Conservation (phyloP, 2,797 vertebrate species). For the Pipistrellus pygmaeus region DNA sequence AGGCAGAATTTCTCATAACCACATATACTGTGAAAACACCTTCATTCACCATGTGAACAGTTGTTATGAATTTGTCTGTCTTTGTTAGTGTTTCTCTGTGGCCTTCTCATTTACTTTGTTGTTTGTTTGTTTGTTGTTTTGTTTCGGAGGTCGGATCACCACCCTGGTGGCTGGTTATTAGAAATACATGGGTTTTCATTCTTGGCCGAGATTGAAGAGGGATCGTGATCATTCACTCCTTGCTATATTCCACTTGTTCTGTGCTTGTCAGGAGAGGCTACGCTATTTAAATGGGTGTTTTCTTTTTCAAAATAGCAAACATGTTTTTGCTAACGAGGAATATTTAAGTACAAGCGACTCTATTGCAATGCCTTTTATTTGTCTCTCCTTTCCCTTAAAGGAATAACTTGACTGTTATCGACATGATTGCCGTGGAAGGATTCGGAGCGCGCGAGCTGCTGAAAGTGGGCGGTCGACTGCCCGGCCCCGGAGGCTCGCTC, state of each 20-base stretch:
- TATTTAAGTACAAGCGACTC: neutral
- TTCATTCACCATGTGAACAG: neutral
- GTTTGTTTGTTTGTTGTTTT: neutral
- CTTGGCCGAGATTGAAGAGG: neutral
- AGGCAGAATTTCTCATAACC: neutral
- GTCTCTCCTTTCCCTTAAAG: conserved; percentile 84
- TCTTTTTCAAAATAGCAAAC: neutral
- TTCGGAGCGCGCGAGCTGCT: conserved; percentile 96
- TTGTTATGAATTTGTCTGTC: neutral
- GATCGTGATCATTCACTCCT: rapidly evolving
- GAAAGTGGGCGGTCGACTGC: conserved; percentile 95
- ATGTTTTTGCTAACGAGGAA: neutral
- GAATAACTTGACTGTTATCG: conserved; percentile 97
- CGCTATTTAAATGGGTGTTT: neutral
- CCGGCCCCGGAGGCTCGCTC: conserved; percentile 94
- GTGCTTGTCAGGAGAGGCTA: neutral
- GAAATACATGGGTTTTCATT: neutral
- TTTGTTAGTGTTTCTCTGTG: neutral
- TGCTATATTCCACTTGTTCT: neutral
- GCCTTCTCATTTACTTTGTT: neutral
- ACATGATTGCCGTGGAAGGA: conserved; percentile 94
- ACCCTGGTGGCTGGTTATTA: neutral
- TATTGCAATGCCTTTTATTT: neutral
- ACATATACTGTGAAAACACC: neutral
- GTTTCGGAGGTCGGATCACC: neutral